These are phyloP conservation scores for Tenthredo scrophulariae DNA, from an alignment of 2,888 invertebrate genomes.

Conservation along the genomic window DNA sequence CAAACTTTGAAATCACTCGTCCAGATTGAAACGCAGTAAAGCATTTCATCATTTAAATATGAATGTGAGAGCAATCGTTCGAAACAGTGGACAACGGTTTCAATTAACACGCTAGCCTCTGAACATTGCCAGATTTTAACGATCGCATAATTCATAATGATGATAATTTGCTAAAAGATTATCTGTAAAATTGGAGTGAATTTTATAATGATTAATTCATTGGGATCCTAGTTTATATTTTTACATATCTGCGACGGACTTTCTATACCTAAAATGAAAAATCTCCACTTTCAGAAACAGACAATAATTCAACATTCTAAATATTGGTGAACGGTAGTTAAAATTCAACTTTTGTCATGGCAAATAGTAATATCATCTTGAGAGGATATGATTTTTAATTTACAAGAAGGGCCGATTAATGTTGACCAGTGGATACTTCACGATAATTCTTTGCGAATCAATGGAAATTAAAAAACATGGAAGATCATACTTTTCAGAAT, in stretches of 20 bases:
- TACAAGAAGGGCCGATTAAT: background rate
- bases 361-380: background rate
- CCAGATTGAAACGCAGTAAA: constrained; percentile 28
- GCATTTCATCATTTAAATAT: constrained; percentile 43
- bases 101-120: background rate
- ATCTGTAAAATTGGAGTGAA: background rate
- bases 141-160: background rate
- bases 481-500: background rate
- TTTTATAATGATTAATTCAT: background rate
- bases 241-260: background rate
- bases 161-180: background rate
- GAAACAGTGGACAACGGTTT: constrained; percentile 19
- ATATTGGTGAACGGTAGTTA: background rate
- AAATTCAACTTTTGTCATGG: background rate
- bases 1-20: constrained; percentile 16
- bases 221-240: background rate
- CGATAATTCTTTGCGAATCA: background rate
- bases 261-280: background rate
- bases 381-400: background rate
- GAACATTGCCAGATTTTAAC: background rate
- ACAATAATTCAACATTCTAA: background rate
- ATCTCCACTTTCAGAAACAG: background rate
- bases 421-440: background rate
- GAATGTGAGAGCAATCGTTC: constrained; percentile 7
- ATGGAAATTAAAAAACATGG: background rate